Percentiles rank a stretch among this genome's conserved stretches.
These are phyloP conservation scores for Girardinichthys multiradiatus DNA, from an alignment of 2,113 vertebrate species.

Conservation along the genomic window DNA sequence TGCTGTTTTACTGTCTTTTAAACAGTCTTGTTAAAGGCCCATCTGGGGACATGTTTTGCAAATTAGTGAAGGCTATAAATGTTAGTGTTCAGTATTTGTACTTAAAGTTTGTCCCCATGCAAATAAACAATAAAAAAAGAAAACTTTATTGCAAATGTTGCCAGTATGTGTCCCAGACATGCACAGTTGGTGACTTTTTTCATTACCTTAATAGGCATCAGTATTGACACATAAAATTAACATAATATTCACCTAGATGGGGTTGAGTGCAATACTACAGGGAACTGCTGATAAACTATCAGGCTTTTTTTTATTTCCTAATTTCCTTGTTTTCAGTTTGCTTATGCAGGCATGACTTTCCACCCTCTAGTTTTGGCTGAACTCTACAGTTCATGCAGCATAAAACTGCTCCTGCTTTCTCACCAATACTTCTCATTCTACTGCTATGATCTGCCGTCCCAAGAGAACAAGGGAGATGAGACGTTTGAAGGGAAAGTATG, in stretches of 20 bases:
- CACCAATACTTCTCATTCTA: conserved; percentile 72
- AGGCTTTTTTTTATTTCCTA: not conserved
- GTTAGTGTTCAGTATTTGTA: too few species aligned
- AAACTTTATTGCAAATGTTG: too few species aligned
- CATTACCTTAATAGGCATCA: too few species aligned
- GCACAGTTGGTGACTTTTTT: too few species aligned
- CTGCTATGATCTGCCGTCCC: conserved; percentile 63
- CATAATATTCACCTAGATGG: not conserved
- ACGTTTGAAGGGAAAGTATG: conserved; percentile 27
- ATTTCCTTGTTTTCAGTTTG: not conserved
- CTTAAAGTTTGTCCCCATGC: too few species aligned
- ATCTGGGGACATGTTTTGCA: too few species aligned
- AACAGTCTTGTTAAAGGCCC: too few species aligned
- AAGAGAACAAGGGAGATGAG: conserved; percentile 27
- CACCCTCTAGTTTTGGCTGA: conserved; percentile 19
- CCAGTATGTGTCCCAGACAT: too few species aligned
- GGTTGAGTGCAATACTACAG: not conserved
- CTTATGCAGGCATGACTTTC: too few species aligned
- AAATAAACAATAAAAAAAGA: too few species aligned
- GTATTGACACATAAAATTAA: not conserved
- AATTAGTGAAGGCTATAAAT: too few species aligned
- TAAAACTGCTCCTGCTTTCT: conserved; percentile 30
- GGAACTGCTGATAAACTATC: not conserved
- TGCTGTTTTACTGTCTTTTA: too few species aligned
- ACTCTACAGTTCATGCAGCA: conserved; percentile 28